Conservation (phyloP, 2,113 vertebrate species). For the Ceyx margarethae region DNA sequence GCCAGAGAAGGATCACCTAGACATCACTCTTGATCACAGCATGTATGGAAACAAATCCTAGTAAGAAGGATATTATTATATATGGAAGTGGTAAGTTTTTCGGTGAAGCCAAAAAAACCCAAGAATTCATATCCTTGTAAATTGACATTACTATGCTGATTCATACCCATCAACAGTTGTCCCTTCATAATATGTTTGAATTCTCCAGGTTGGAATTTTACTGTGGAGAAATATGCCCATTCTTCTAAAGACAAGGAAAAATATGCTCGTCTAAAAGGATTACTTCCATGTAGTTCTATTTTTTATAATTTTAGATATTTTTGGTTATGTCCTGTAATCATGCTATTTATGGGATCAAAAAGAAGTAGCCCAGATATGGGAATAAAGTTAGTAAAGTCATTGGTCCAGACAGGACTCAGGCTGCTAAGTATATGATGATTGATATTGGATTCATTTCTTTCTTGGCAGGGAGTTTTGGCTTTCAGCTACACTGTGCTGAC, state of each 20-base stretch:
- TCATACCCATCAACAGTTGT: slow-evolving; percentile 43
- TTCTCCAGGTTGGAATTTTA: slow-evolving; percentile 48
- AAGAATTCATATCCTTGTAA: slow-evolving; percentile 13
- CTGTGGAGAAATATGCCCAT: not conserved
- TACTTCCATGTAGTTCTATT: slow-evolving; percentile 17
- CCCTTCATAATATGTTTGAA: slow-evolving; percentile 39
- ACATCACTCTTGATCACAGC: not conserved
- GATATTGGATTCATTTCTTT: slow-evolving; percentile 57
- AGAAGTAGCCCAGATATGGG: slow-evolving; percentile 33
- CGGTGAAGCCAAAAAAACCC: not conserved
- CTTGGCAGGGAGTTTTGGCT: slow-evolving; percentile 58
- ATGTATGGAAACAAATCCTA: not conserved
- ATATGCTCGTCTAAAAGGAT: not conserved
- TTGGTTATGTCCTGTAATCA: slow-evolving; percentile 15
- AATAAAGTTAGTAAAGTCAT: slow-evolving; percentile 55
- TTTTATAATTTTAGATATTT: slow-evolving; percentile 31
- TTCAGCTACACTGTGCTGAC: slow-evolving; percentile 42
- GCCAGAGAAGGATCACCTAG: too few species aligned
- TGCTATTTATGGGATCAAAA: slow-evolving; percentile 43
- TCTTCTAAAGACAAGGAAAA: slow-evolving; percentile 17
- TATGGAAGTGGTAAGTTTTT: slow-evolving; percentile 1
- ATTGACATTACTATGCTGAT: slow-evolving; percentile 54
- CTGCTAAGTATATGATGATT: slow-evolving; percentile 56
- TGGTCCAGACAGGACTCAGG: slow-evolving; percentile 50
- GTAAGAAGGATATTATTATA: not conserved